A percentile compares a stretch with the other conserved stretches of the same genome.
Conservation (phyloP, 2,888 invertebrate genomes). For the Darwinula stevensoni region DNA sequence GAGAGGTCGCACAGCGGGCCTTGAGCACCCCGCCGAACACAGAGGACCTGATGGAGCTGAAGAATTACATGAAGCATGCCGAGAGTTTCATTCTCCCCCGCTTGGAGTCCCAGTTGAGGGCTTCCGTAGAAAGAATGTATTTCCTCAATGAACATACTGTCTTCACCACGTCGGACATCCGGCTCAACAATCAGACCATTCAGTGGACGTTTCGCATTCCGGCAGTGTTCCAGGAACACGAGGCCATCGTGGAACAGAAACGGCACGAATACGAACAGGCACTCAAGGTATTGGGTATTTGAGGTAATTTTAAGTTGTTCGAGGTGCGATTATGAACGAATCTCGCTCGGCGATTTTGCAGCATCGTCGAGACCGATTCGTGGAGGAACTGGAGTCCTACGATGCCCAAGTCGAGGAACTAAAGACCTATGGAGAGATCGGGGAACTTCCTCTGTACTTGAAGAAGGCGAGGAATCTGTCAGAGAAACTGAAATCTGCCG, state of each 20-base stretch:
- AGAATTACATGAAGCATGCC: constrained; percentile 39
- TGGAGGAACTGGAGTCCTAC: constrained; percentile 47
- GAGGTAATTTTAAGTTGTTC: no score
- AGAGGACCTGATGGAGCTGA: constrained; percentile 50
- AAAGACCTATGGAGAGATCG: constrained; percentile 57
- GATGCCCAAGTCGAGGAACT: constrained; percentile 52
- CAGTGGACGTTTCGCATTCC: constrained; percentile 61
- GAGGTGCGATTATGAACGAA: no score
- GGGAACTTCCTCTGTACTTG: constrained; percentile 49
- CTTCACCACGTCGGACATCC: constrained; percentile 53
- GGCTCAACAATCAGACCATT: constrained; percentile 58
- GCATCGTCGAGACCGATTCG: constrained; percentile 36
- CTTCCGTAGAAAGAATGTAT: constrained; percentile 23
- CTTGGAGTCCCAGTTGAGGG: constrained; percentile 40
- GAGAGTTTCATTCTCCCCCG: constrained; percentile 34
- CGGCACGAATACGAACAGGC: constrained; percentile 54
- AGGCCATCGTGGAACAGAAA: constrained; percentile 45
- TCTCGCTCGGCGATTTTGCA: no score
- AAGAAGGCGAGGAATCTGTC: constrained; percentile 49
- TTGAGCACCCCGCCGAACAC: constrained; percentile 52
- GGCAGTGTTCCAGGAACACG: constrained; percentile 49
- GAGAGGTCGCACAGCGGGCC: constrained; percentile 41
- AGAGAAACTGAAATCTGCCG: constrained; percentile 32
- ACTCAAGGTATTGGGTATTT: constrained; percentile 36
- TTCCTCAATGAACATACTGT: constrained; percentile 54